A percentile compares a stretch with the other conserved stretches of the same genome.
These are phyloP conservation scores for Parthenolecanium corni DNA, from an alignment of 2,888 invertebrate genomes.

Conservation along the genomic window DNA sequence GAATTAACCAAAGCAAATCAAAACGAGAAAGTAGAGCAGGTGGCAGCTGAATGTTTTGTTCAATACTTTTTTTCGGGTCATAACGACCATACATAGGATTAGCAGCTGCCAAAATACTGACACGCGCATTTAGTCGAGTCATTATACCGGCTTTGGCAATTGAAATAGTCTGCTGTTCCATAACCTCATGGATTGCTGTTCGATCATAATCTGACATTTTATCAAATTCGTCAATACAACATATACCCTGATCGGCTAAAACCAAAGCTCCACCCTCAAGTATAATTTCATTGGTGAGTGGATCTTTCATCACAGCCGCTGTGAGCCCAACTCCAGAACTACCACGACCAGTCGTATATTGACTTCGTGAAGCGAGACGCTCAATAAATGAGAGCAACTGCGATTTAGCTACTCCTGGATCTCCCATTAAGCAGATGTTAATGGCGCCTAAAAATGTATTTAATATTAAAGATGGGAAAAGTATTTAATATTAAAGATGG, in stretches of 20 bases:
- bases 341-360: conserved; percentile 51
- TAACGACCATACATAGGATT: conserved; percentile 98
- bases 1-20: conserved; percentile 91
- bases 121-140: conserved; percentile 91
- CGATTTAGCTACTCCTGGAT: conserved; percentile 98
- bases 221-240: conserved; percentile 99
- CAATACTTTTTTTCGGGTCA: conserved; percentile 86
- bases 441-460: conserved; percentile 56
- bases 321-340: conserved; percentile 98
- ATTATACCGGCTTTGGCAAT: conserved; percentile 70
- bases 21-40: conserved; percentile 93
- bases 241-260: conserved; percentile 89
- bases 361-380: conserved; percentile 76
- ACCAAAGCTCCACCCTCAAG: conserved; percentile 81
- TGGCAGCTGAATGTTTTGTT: conserved; percentile 95
- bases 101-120: conserved; percentile 91
- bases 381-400: conserved; percentile 91
- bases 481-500: background rate
- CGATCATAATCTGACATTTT: conserved; percentile 96
- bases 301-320: conserved; percentile 83
- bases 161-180: conserved; percentile 99
- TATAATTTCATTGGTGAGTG: conserved; percentile 90
- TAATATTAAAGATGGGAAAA: background rate
- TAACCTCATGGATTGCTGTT: conserved; percentile 93
- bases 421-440: conserved; percentile 98